Percentiles rank a stretch among this genome's conserved stretches.
phyloP scores from a whole-genome alignment of 2,888 invertebrate genomes.

The Linnaemya vulpina region DNA sequence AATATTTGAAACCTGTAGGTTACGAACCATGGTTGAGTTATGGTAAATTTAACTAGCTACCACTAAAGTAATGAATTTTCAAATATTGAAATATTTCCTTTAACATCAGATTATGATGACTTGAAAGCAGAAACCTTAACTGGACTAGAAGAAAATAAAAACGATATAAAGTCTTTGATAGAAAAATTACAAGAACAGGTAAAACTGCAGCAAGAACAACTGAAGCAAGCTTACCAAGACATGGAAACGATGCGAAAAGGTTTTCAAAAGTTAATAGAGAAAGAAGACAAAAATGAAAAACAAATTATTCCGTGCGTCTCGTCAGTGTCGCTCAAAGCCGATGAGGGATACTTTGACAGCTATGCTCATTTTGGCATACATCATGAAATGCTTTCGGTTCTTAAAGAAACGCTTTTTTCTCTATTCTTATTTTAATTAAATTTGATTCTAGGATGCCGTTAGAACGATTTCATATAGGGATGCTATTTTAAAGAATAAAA shows the following conservation, averaged over 20 bases:
- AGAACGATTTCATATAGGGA: slow-evolving; percentile 94
- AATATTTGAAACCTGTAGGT: slow-evolving; percentile 89
- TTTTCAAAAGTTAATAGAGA: slow-evolving; percentile 77
- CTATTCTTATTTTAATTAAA: slow-evolving; percentile 7
- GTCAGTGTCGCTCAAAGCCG: slow-evolving; percentile 86
- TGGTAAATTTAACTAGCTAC: slow-evolving; percentile 84
- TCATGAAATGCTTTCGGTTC: slow-evolving; percentile 95
- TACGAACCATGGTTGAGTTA: slow-evolving; percentile 93
- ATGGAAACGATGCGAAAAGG: slow-evolving; percentile 79
- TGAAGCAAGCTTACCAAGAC: slow-evolving; percentile 84
- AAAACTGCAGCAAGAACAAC: slow-evolving; percentile 84
- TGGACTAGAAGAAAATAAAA: not conserved
- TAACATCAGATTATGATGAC: slow-evolving; percentile 72
- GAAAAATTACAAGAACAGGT: slow-evolving; percentile 83
- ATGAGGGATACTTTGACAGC: slow-evolving; percentile 91
- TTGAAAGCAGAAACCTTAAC: slow-evolving; percentile 47
- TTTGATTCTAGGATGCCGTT: slow-evolving; percentile 86
- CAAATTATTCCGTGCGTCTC: slow-evolving; percentile 77
- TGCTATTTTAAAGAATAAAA: slow-evolving; percentile 90
- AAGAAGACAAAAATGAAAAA: slow-evolving; percentile 69
- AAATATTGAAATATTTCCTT: not conserved
- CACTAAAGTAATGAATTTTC: not conserved
- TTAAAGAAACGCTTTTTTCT: slow-evolving; percentile 19
- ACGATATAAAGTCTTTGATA: slow-evolving; percentile 38
- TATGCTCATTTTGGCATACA: slow-evolving; percentile 97